Percentiles rank a stretch among this genome's conserved stretches.
Conservation (phyloP, 2,113 vertebrate species). For the Suricata suricatta region DNA sequence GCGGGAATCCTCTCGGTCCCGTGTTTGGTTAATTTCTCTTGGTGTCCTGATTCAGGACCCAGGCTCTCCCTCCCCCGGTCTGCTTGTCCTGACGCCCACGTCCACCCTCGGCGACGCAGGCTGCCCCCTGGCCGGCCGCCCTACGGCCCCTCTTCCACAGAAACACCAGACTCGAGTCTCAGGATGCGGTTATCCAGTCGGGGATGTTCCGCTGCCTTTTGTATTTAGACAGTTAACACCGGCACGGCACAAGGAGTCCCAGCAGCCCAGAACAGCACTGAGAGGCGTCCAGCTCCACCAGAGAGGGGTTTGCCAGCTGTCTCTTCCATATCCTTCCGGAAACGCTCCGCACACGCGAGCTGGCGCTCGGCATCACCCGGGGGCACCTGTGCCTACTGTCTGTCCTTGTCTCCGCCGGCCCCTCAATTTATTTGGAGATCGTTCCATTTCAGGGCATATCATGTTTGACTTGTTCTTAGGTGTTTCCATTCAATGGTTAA, state of each 20-base stretch:
- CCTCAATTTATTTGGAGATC: background rate
- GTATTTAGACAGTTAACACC: background rate
- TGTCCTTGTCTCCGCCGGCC: too few species aligned
- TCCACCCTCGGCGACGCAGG: background rate
- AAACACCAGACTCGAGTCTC: background rate
- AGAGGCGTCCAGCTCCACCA: background rate
- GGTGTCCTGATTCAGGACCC: background rate
- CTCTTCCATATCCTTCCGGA: background rate
- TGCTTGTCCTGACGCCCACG: background rate
- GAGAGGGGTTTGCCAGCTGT: background rate
- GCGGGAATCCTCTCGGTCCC: background rate
- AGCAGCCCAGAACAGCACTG: background rate
- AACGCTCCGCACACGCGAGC: accelerated
- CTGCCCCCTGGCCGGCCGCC: too few species aligned
- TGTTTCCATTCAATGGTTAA: background rate
- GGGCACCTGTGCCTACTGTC: background rate
- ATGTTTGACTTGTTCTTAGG: background rate
- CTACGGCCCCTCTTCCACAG: background rate
- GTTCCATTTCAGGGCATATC: background rate
- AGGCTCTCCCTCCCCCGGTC: background rate
- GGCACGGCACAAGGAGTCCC: background rate
- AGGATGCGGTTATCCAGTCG: background rate
- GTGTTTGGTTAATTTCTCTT: background rate
- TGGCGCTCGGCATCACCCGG: background rate
- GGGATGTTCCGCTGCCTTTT: background rate